These are phyloP conservation scores for Pampusana beccarii DNA, from an alignment of 2,113 vertebrate species.

Conservation along the genomic window DNA sequence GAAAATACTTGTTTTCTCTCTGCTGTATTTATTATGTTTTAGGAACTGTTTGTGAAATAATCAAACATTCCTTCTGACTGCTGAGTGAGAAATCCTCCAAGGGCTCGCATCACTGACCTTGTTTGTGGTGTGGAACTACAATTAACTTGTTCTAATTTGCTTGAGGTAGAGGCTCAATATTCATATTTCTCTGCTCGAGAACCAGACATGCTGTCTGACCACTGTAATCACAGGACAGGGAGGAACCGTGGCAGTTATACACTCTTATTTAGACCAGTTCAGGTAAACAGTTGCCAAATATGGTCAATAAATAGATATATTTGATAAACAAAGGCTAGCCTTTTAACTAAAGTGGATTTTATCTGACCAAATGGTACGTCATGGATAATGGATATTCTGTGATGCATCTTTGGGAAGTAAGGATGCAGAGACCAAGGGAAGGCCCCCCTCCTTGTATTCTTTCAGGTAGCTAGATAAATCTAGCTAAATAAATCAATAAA, in stretches of 20 bases:
- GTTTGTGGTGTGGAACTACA: not conserved
- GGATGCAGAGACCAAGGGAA: not conserved
- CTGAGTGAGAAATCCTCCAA: not conserved
- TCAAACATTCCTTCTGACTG: not conserved
- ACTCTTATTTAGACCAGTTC: not conserved
- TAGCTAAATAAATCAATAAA: not conserved
- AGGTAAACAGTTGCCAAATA: not conserved
- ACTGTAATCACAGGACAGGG: not conserved
- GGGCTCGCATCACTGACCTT: not conserved
- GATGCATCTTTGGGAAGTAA: not conserved
- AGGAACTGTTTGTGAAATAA: slow-evolving; percentile 10
- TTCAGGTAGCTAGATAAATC: not conserved
- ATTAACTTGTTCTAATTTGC: not conserved
- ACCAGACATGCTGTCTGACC: not conserved
- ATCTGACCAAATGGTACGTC: not conserved
- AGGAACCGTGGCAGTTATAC: not conserved
- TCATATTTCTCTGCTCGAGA: not conserved
- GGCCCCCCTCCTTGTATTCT: not conserved
- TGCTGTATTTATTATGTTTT: not conserved
- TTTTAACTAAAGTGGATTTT: not conserved
- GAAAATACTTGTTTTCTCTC: not conserved
- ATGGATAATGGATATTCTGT: not conserved
- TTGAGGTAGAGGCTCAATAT: not conserved
- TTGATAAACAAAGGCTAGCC: not conserved
- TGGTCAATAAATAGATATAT: not conserved